phyloP scores from a whole-genome alignment of 1,140 invertebrate genomes.

The Tetramorium simillimum region DNA sequence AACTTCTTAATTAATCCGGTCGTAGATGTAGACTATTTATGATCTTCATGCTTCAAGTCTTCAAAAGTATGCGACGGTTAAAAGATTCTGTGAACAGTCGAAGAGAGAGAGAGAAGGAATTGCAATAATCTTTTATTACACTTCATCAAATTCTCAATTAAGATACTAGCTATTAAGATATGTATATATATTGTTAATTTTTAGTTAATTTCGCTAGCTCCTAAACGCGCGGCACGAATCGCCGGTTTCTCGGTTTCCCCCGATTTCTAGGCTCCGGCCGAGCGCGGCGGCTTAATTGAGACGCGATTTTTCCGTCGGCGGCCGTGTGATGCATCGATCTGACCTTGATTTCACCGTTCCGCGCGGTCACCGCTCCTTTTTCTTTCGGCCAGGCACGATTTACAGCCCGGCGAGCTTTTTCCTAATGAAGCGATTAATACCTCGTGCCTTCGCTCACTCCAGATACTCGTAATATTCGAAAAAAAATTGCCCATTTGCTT shows the following conservation, averaged over 20 bases:
- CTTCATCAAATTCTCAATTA: not conserved
- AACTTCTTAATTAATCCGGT: not conserved
- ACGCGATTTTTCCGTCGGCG: not conserved
- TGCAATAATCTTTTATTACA: not conserved
- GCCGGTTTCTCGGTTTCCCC: not conserved
- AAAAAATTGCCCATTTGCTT: constrained; percentile 14
- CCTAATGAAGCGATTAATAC: constrained; percentile 44
- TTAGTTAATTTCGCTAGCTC: not conserved
- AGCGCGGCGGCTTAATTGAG: constrained; percentile 8
- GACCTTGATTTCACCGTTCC: constrained; percentile 54
- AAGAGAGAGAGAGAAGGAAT: too few relatives aligned
- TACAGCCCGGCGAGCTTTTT: not conserved
- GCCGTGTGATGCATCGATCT: constrained; percentile 32
- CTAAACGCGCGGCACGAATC: not conserved
- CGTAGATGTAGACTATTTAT: not conserved
- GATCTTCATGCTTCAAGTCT: not conserved
- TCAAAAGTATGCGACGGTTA: not conserved
- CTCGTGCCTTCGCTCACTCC: not conserved
- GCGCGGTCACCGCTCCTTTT: not conserved
- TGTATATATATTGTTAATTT: too few relatives aligned
- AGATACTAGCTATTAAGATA: not conserved
- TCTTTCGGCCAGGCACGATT: not conserved
- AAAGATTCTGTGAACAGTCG: not conserved
- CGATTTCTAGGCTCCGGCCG: not conserved
- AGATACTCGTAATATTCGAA: not conserved